Base-by-base conservation (phyloP, 2,797 vertebrate species). In the Coregonus sp. region DNA sequence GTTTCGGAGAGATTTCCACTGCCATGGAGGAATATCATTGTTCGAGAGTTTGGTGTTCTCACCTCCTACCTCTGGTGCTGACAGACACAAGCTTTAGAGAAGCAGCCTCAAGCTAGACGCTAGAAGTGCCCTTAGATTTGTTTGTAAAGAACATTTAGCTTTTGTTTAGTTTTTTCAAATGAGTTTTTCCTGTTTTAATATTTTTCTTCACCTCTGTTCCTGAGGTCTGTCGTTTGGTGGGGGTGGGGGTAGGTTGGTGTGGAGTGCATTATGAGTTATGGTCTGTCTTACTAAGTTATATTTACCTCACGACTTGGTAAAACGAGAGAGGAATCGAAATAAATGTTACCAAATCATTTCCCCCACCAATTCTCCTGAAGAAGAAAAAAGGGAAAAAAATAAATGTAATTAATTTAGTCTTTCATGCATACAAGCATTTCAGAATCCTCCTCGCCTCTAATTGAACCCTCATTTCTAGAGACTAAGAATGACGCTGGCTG, bases 121-220 rank as follows among this genome's bases (percentile, higher is more conserved):
- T 78, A 75, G 69, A 82, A 78, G 74, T 85, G 54, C 61, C 80
- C 76, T 79, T 82, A 75, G 20, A 40, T 76, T 67, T 80, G 47
- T 16, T 52, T 74, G 25, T 78, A 37, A 68, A 68, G 16, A 18
- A 68, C 31, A 33, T 15, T 68, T 68, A 16, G 25, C 29, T 75
- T 20, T 63, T 77, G 4, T 35, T 37, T 33, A 1, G 1, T 75
- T 20, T 63, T 77, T 75, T 33, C 47, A 29, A 16, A 67, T 11
- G 2, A 14, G 52, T 52, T 67, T 75, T 63, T 2, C 51, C 68
- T 71, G 40, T 80, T 37, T 70, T 25, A 25, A 70, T 61, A 68
- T 75, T 14, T 29, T 47, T 47, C 51, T 77, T 70, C 72, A 74
- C 15, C 66, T 77, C 20, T 31, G 50, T n/a, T 70, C 54, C 67